A percentile compares a stretch with the other conserved stretches of the same genome.
Conservation (phyloP, 2,888 invertebrate genomes). For the Tetramorium bicarinatum region DNA sequence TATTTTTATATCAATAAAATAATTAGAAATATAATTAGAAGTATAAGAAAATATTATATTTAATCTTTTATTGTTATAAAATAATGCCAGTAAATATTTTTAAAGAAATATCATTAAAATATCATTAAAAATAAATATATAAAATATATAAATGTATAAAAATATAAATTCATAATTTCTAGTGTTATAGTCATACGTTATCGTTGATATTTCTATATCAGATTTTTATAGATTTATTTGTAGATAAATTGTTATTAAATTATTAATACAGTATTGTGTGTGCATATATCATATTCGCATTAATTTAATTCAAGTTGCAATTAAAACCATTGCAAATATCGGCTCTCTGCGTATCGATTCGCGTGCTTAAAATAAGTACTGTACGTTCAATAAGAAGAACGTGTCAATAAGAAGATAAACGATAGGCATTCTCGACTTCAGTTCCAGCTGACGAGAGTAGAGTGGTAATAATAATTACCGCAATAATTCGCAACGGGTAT, state of each 20-base stretch:
- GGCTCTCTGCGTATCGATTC: conserved; percentile 10
- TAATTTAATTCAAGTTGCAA: conserved; percentile 14
- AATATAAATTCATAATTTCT: background rate
- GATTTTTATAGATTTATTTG: no score
- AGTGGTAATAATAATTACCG: conserved; percentile 33
- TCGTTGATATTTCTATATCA: background rate
- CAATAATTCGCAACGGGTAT: conserved; percentile 8
- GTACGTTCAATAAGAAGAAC: background rate
- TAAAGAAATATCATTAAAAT: background rate
- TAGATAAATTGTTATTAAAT: background rate
- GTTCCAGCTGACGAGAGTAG: background rate
- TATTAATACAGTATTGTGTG: background rate
- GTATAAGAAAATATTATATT: no score
- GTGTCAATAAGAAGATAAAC: background rate
- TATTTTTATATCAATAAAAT: no score
- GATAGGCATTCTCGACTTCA: conserved; percentile 7
- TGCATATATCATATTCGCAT: background rate
- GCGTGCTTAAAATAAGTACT: conserved; percentile 23
- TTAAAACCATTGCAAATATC: background rate
- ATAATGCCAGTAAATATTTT: background rate
- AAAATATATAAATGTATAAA: no score
- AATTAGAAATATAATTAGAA: no score
- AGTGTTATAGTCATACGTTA: background rate
- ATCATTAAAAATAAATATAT: background rate
- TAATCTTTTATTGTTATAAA: no score